Base-by-base conservation (phyloP, 1,140 invertebrate species). In the Campoletis sonorensis region DNA sequence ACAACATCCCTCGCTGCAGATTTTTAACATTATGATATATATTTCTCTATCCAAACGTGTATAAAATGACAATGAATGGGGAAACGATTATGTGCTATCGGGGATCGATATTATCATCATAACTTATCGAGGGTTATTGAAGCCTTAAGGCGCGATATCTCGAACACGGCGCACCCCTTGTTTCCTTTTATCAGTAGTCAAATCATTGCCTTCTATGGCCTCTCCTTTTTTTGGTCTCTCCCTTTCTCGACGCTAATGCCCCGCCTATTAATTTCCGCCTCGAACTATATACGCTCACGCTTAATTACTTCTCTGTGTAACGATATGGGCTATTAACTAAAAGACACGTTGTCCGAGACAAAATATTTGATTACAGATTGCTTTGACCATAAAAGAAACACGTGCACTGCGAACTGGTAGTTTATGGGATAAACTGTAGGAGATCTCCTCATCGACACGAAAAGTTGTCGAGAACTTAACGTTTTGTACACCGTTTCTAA, bases 221-320 rank as follows among this genome's bases (percentile, higher is more conserved):
- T 58, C 33, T 33, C 30, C 11, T 70, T 27, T 27, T 49, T 37
- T 2, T 23, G 15, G 11, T 72, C 15, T 75, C 49, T 49, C 27
- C 13, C n/a, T 16, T n/a, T 5, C 72, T 49, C 71, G 71, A 58
- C 49, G 23, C 54, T 58, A 58, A 58, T 58, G 7, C 49, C 51
- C 49, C 72, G 26, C 72, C 72, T 76, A 76, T 76, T 76, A 76
- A 76, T 76, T 58, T 76, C 72, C 72, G 72, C n/a, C n/a, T 76
- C 72, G 49, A 76, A 58, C 49, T 1, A 58, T 1, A 58, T 76
- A 67, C 23, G 21, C 45, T 10, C 49, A 76, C 72, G 72, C 72
- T 76, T 76, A 76, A 76, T 76, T 76, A 76, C 72, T 58, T 37
- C 1, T 58, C 49, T 23, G 33, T 58, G 33, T 51, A 73, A 26